Percentiles rank a stretch among this genome's conserved stretches.
Evolutionary conservation across 2,797 vertebrate species (phyloP).

Genomic region (Xyrichtys novacula): DNA sequence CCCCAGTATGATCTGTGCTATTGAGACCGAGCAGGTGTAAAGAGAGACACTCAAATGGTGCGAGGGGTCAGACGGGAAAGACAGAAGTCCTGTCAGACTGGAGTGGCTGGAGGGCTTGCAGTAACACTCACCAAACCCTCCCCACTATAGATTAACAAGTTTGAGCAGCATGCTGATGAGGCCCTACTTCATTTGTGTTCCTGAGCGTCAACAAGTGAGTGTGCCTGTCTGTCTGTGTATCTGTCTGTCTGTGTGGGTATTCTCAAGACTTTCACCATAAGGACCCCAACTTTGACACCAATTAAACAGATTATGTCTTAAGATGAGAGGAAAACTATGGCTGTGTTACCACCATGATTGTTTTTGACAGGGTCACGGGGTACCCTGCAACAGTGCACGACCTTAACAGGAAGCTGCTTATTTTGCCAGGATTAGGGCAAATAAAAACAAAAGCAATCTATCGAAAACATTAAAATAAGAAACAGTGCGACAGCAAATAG

Average conservation of each 20-base stretch:
- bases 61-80: slow-evolving; percentile 61
- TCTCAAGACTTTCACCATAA: slow-evolving; percentile 89
- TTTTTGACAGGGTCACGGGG: slow-evolving; percentile 92
- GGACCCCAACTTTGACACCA: slow-evolving; percentile 91
- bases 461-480: not conserved
- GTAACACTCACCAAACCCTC: slow-evolving; percentile 79
- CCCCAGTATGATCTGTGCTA: slow-evolving; percentile 21
- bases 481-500: not conserved
- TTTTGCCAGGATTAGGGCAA: slow-evolving; percentile 40
- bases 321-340: slow-evolving; percentile 90
- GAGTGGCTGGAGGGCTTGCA: slow-evolving; percentile 85
- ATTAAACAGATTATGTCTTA: slow-evolving; percentile 99
- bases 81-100: slow-evolving; percentile 73
- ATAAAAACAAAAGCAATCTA: slow-evolving; percentile 35
- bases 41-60: slow-evolving; percentile 43
- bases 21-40: slow-evolving; percentile 57
- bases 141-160: slow-evolving; percentile 71
- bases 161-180: slow-evolving; percentile 85
- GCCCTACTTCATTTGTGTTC: slow-evolving; percentile 84
- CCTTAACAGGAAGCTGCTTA: slow-evolving; percentile 77
- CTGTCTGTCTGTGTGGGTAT: slow-evolving; percentile 89
- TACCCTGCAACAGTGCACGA: slow-evolving; percentile 86
- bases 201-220: slow-evolving; percentile 89
- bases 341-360: slow-evolving; percentile 88
- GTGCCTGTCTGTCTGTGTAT: slow-evolving; percentile 87